phyloP scores from a whole-genome alignment of 2,113 vertebrate species.

The Pholis gunnellus region DNA sequence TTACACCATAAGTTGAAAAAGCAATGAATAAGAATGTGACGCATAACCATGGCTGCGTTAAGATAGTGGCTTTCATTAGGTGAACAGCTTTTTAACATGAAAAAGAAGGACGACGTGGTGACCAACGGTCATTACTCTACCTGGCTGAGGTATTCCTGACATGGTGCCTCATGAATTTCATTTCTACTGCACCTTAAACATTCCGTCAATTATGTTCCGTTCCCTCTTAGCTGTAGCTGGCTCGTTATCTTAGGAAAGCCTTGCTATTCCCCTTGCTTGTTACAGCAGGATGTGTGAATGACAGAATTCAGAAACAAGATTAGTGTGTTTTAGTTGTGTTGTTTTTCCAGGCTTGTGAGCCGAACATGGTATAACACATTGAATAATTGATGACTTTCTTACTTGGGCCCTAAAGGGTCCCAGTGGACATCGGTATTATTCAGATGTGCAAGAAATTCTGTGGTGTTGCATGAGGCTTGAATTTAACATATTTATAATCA shows the following conservation, averaged over 20 bases:
- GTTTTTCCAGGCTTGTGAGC: conserved; percentile 63
- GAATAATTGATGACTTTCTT: conserved; percentile 84
- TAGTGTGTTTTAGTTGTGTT: conserved; percentile 65
- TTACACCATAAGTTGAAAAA: conserved; percentile 39
- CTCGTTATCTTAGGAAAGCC: conserved; percentile 43
- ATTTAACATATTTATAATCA: conserved; percentile 75
- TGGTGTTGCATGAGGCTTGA: conserved; percentile 71
- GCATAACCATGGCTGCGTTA: background rate
- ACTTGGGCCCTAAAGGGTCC: conserved; percentile 65
- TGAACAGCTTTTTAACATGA: conserved; percentile 23
- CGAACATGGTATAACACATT: conserved; percentile 64
- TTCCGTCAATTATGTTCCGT: conserved; percentile 26
- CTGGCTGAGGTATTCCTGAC: conserved; percentile 36
- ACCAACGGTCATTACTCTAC: conserved; percentile 30
- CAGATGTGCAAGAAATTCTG: conserved; percentile 69
- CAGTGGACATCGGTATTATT: conserved; percentile 77
- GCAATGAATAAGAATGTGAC: conserved; percentile 34
- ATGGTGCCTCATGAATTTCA: conserved; percentile 40
- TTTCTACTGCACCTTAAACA: conserved; percentile 49
- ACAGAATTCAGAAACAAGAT: conserved; percentile 68
- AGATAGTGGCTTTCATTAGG: conserved; percentile 42
- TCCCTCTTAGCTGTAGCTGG: conserved; percentile 12
- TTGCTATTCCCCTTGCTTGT: conserved; percentile 62
- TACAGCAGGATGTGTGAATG: conserved; percentile 55
- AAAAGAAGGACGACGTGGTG: conserved; percentile 16